phyloP scores from a whole-genome alignment of 1,140 invertebrate genomes.

The Heliconius congener region DNA sequence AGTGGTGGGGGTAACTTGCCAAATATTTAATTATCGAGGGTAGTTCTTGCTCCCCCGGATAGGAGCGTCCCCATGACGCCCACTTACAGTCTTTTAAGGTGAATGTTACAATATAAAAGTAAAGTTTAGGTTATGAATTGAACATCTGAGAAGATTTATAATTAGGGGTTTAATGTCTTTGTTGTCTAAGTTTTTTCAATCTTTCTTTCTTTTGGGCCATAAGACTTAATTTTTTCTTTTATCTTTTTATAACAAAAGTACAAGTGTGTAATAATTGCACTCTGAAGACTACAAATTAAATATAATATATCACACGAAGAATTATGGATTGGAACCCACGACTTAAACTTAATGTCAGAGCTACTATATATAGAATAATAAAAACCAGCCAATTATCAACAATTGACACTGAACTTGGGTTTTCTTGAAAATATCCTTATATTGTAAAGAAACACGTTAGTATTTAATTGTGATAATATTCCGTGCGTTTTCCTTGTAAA shows the following conservation, averaged over 20 bases:
- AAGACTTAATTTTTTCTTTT: neutral
- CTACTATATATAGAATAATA: neutral
- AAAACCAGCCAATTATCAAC: neutral
- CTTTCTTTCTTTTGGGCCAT: neutral
- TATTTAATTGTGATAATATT: conserved; percentile 5
- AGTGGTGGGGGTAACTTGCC: conserved; percentile 58
- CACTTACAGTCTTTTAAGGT: neutral
- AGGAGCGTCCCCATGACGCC: neutral
- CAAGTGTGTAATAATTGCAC: too few relatives aligned
- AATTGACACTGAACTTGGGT: neutral
- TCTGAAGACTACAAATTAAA: too few relatives aligned
- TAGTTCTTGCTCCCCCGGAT: conserved; percentile 25
- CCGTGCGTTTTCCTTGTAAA: conserved; percentile 11
- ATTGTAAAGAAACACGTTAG: neutral
- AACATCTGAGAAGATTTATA: neutral
- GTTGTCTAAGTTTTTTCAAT: neutral
- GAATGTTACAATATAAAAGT: neutral
- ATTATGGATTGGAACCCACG: too few relatives aligned
- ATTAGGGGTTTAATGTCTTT: neutral
- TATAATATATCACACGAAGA: too few relatives aligned
- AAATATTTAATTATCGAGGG: conserved; percentile 42
- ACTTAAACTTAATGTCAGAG: neutral
- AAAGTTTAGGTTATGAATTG: neutral
- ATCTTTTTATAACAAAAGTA: neutral
- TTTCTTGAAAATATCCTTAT: neutral